Base-by-base conservation (phyloP, 2,888 invertebrate species). In the Ferdinandea cuprea region DNA sequence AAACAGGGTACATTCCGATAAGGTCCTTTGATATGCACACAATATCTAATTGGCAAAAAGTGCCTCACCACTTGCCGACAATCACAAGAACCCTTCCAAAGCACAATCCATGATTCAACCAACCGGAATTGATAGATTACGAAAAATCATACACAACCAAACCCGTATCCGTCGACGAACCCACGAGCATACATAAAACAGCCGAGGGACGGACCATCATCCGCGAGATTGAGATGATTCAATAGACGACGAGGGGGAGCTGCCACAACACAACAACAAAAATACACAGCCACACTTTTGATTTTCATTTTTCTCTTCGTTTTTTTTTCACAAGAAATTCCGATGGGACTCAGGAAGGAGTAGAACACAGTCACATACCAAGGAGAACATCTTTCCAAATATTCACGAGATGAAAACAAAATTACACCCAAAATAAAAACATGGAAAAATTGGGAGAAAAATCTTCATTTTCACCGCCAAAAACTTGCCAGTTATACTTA, bases 91-190 rank as follows among this genome's bases (percentile, higher is more conserved):
- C 63, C 44, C 63, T 46, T 58, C 19, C 46, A 46, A 25, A 30
- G 19, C 54, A 44, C 44, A 72, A 63, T 56, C 48, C 46, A 32
- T 66, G 68, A 54, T 54, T 46, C 65, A 66, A 44, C 52, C 61
- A 79, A 73, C 73, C 59, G 79, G 73, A 66, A 68, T 79, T 58
- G 59, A 65, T 58, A 58, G 78, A 78, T 78, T 78, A 68, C 37
- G 42, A 50, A 50, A 66, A 59, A 9, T 8, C 58, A 42, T 52
- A 37, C 58, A 52, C 56, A 56, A 59, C 58, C 17, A 7, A 66
- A 54, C 65, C 56, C 61, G 48, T 19, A 21, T 42, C 40, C 17
- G 21, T 3, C 13, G n/a, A 56, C 32, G 28, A 61, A 28, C 61
- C 54, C 37, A 69, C 77, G 37, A 71, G 28, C 44, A 42, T 63